Percentiles rank a stretch among this genome's conserved stretches.
phyloP scores from a whole-genome alignment of 2,888 invertebrate genomes.

The Thelaira solivaga region DNA sequence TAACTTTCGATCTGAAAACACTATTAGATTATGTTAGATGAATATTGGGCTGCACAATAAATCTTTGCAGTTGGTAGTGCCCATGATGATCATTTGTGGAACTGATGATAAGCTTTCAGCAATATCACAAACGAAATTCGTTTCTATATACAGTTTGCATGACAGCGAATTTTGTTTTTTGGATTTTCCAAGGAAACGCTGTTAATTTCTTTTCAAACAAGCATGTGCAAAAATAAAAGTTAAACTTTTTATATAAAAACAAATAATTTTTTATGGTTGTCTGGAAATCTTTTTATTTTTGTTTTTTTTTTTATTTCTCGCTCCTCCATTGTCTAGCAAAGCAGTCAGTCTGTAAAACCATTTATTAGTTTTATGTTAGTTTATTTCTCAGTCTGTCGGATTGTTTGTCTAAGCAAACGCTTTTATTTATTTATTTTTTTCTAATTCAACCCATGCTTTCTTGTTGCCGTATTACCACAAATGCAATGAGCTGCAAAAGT shows the following conservation, averaged over 20 bases:
- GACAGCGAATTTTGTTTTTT: background rate
- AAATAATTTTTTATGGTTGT: slow-evolving; percentile 20
- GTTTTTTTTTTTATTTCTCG: background rate
- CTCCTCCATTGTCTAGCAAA: background rate
- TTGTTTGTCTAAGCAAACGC: slow-evolving; percentile 19
- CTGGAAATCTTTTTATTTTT: slow-evolving; percentile 7
- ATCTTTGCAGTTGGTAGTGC: too few relatives aligned
- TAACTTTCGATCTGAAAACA: too few relatives aligned
- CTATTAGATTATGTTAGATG: too few relatives aligned
- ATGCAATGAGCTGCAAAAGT: slow-evolving; percentile 58
- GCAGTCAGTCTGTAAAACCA: slow-evolving; percentile 23
- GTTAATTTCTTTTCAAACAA: background rate
- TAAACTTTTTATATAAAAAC: slow-evolving; percentile 4
- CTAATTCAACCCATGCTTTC: slow-evolving; percentile 5
- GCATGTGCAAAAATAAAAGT: slow-evolving; percentile 7
- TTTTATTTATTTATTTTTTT: background rate
- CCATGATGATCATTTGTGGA: too few relatives aligned
- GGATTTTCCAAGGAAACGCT: background rate
- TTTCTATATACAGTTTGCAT: too few relatives aligned
- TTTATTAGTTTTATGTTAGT: slow-evolving; percentile 34
- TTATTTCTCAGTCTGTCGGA: background rate
- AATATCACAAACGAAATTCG: too few relatives aligned
- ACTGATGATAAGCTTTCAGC: too few relatives aligned
- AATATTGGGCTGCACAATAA: too few relatives aligned
- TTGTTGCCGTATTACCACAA: slow-evolving; percentile 42